Base-by-base conservation (phyloP, 2,888 invertebrate species). In the Anagyrus pseudococci region DNA sequence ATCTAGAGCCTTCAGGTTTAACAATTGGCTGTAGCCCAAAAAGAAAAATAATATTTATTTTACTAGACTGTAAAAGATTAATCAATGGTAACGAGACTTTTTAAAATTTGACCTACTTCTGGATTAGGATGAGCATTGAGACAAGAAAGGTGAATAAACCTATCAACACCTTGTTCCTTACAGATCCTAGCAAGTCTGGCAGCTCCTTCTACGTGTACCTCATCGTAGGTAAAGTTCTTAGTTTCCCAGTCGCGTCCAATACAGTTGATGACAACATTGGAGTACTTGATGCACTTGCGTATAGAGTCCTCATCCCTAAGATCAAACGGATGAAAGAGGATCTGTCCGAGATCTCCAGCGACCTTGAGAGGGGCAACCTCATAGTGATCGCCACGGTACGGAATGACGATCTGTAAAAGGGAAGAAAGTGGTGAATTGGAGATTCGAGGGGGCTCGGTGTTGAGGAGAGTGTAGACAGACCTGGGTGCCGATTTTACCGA, bases 211-310 rank as follows among this genome's bases (percentile, higher is more conserved):
- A 93, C 90, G 84, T 98, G 88, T 0, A 97, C 94, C 83, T 96
- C 94, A 58, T 90, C 83, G 76, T 88, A 96, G 58, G 85, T 88
- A 75, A 90, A 99, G 81, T 96, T 96, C 82, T 87, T 91, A 0
- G 98, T 98, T 81, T 96, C 95, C 85, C 89, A 94, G 71, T 96
- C 93, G 41, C 93, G 85, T 4, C 98, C 98, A 68, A 99, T 86
- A 62, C 98, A 84, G 81, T 99, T 99, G 69, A 99, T 89, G 1
- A 98, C 99, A 55, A 98, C 94, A 84, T 98, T 97, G 1, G 98
- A 98, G 83, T 99, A 92, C 76, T 92, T 91, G 41, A 99, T 88
- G 10, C 91, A 90, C 73, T 90, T 91, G 2, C 86, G 85, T 71
- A 99, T 90, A 0, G 93, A 89, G 40, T 91, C 91, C 68, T 96